These are phyloP conservation scores for Cheilinus undulatus DNA, from an alignment of 2,113 vertebrate genomes.

Conservation along the genomic window DNA sequence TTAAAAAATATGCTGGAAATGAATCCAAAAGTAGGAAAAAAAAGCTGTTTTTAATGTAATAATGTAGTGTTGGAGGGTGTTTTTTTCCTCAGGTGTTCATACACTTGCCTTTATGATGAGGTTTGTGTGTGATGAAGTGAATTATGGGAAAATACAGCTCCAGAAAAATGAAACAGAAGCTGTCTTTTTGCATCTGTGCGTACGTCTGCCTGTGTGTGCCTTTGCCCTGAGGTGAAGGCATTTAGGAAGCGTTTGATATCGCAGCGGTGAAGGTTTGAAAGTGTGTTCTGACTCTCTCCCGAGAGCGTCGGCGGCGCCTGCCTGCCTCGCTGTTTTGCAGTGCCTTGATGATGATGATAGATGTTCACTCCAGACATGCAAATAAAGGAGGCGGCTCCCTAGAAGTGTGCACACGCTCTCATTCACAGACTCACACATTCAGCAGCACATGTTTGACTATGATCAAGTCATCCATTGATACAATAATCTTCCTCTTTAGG, in stretches of 20 bases:
- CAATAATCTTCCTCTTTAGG: conserved; percentile 64
- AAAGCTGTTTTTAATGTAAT: conserved; percentile 1
- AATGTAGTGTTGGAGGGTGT: conserved; percentile 4
- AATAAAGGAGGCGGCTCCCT: conserved; percentile 70
- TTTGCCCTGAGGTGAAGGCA: conserved; percentile 55
- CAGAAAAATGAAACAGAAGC: conserved; percentile 37
- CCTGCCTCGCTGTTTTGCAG: conserved; percentile 71
- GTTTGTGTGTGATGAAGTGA: conserved; percentile 31
- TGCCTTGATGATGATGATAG: conserved; percentile 81
- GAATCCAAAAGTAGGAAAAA: neutral
- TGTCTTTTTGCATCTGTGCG: conserved; percentile 43
- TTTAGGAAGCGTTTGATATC: conserved; percentile 75
- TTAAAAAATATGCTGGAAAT: conserved; percentile 19
- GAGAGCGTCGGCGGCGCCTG: conserved; percentile 42
- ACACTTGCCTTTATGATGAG: neutral
- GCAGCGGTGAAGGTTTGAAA: conserved; percentile 67
- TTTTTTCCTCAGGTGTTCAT: conserved; percentile 21
- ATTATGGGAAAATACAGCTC: conserved; percentile 37
- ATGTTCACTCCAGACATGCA: conserved; percentile 79
- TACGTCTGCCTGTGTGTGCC: conserved; percentile 11
- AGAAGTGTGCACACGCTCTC: conserved; percentile 38
- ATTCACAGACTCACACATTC: conserved; percentile 1
- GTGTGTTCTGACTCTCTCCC: conserved; percentile 59
- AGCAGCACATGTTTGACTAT: conserved; percentile 55
- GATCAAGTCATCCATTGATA: conserved; percentile 68